Evolutionary conservation across 2,797 vertebrate species (phyloP).

Genomic region (Lycodopsis pacificus): DNA sequence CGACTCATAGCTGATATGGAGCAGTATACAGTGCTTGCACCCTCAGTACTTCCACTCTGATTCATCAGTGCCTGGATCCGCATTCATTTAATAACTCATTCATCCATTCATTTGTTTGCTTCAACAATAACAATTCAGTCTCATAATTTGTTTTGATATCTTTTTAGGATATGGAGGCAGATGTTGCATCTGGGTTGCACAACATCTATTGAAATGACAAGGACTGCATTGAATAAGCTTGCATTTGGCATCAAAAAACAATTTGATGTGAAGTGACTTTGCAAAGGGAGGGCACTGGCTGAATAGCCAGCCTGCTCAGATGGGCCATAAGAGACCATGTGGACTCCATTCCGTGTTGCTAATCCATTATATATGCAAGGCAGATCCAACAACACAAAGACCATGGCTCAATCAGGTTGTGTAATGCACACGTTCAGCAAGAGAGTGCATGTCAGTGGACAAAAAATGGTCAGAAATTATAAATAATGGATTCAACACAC

Average conservation of each 20-base stretch:
- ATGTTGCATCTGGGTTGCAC: constrained; percentile 68
- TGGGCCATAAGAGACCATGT: constrained; percentile 58
- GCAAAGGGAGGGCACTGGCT: constrained; percentile 57
- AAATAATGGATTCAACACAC: constrained; percentile 75
- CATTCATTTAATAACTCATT: constrained; percentile 32
- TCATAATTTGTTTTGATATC: constrained; percentile 53
- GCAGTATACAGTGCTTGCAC: constrained; percentile 14
- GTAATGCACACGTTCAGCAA: constrained; percentile 55
- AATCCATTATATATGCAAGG: constrained; percentile 75
- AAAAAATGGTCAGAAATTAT: constrained; percentile 65
- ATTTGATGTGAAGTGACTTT: constrained; percentile 69
- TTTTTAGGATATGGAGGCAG: constrained; percentile 42
- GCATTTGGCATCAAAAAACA: constrained; percentile 72
- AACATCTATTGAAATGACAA: constrained; percentile 74
- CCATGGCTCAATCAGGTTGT: constrained; percentile 70
- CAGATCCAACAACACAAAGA: constrained; percentile 74
- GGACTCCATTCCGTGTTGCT: constrained; percentile 53
- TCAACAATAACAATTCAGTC: constrained; percentile 34
- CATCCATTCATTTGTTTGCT: constrained; percentile 40
- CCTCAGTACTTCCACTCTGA: constrained; percentile 17
- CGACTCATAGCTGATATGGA: constrained; percentile 50
- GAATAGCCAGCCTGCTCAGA: constrained; percentile 66
- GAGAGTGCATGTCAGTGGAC: constrained; percentile 48
- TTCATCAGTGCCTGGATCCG: constrained; percentile 1
- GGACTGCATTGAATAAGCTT: constrained; percentile 56